These are phyloP conservation scores for Anastrepha obliqua DNA, from an alignment of 1,140 invertebrate genomes.

Conservation along the genomic window DNA sequence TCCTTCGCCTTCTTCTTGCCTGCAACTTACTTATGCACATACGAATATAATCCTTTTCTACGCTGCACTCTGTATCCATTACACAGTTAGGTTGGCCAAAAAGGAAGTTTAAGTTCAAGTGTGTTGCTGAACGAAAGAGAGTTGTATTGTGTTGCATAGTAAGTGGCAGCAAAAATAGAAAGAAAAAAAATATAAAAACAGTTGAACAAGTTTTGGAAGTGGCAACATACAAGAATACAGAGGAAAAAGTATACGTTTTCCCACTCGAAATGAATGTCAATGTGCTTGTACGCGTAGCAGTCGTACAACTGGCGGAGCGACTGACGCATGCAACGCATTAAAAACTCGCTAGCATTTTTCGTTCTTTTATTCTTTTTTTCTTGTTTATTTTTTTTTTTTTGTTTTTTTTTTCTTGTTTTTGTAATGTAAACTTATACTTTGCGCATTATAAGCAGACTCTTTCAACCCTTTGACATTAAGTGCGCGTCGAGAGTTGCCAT, in stretches of 20 bases:
- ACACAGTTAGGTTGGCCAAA: background rate
- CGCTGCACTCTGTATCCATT: background rate
- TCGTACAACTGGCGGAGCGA: background rate
- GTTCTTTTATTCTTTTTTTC: background rate
- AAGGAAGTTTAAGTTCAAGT: constrained; percentile 35
- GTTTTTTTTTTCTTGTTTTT: background rate
- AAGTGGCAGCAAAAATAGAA: background rate
- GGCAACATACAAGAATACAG: background rate
- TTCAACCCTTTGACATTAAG: constrained; percentile 56
- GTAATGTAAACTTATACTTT: background rate
- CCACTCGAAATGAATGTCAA: constrained; percentile 17
- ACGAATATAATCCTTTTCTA: background rate
- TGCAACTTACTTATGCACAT: too few relatives aligned
- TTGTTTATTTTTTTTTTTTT: background rate
- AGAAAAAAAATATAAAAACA: background rate
- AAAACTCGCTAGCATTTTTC: background rate
- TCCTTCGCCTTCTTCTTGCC: too few relatives aligned
- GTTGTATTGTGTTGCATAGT: background rate
- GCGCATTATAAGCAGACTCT: constrained; percentile 60
- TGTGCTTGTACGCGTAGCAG: background rate
- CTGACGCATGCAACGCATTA: background rate
- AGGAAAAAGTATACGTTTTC: background rate
- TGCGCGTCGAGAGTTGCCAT: constrained; percentile 62
- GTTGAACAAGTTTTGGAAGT: background rate
- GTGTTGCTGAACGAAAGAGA: background rate